Base-by-base conservation (phyloP, 2,888 invertebrate genomes). In the Lasioglossum malachurum region DNA sequence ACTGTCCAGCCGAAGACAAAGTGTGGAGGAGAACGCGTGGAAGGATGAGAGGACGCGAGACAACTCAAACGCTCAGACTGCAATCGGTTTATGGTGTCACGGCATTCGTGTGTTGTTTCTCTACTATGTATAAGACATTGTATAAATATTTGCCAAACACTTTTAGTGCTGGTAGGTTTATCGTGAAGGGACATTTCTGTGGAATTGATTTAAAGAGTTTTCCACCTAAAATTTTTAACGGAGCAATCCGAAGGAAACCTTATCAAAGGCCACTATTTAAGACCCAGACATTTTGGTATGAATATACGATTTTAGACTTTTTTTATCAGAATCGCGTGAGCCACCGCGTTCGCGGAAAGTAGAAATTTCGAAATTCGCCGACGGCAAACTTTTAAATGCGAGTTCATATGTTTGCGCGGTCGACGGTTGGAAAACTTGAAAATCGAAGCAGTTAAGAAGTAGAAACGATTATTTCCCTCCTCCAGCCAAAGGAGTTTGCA, bases 1-100 rank as follows among this genome's bases (percentile, higher is more conserved):
- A 84, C 82, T 84, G 83, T 86, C 89, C 72, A 53, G 35, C 23
- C 14, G 69, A 87, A 82, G 87, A 89, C 83, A 81, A 84, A 87
- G 82, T 79, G 74, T 73, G 69, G 49, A 19, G 41, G 60, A 57
- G 41, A 35, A 49, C 57, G 41, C 19, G 60, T 53, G 41, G 27
- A n/a, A 46, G n/a, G 53, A 46, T 38, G 35, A 38, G 41, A 14
- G 41, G 46, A n/a, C 74, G 74, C 27, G 74, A 27, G 74, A 31
- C 41, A 60, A 4, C 60, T 60, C 14, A 31, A 60, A 60, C 14
- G 27, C 27, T 14, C n/a, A 14, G 60, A 27, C 60, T 27, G 14
- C 27, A 14, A 4, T 27, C 27, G 14, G 60, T 27, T 4, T 60
- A 27, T 27, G 14, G 8, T 53, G 49, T 2, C 16, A 16, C 16